Evolutionary conservation across 2,888 invertebrate species (phyloP).

Genomic region (Erannis defoliaria): DNA sequence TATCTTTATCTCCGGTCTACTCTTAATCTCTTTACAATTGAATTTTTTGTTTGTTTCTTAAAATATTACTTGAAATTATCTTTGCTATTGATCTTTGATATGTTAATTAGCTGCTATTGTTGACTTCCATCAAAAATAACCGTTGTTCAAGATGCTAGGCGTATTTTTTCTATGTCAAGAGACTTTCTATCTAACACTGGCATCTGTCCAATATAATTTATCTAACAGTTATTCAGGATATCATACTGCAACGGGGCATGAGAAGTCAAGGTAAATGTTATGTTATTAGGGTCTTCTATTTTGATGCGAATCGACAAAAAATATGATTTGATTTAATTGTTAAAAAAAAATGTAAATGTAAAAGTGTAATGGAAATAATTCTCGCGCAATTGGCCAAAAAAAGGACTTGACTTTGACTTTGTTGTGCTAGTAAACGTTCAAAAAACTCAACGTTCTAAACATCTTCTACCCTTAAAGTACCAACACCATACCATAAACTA

Average conservation of each 20-base stretch:
- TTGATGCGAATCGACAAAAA: constrained; percentile 40
- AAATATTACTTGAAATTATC: background rate
- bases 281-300: constrained; percentile 55
- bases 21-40: no score
- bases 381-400: no score
- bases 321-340: background rate
- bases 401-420: no score
- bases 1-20: no score
- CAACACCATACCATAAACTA: no score
- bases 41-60: no score
- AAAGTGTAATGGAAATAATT: no score
- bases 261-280: constrained; percentile 64
- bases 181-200: constrained; percentile 60
- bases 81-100: background rate
- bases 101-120: constrained; percentile 9
- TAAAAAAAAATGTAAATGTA: no score
- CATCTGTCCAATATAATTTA: constrained; percentile 73
- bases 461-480: no score
- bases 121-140: background rate
- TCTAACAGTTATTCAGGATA: constrained; percentile 70
- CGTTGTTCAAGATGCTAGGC: constrained; percentile 24
- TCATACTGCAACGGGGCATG: constrained; percentile 65
- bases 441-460: no score
- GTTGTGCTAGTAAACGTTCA: no score
- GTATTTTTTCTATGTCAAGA: constrained; percentile 44